Conservation (phyloP, 53 echinoderm and acorn worm genomes). For the Actinopyga echinites region DNA sequence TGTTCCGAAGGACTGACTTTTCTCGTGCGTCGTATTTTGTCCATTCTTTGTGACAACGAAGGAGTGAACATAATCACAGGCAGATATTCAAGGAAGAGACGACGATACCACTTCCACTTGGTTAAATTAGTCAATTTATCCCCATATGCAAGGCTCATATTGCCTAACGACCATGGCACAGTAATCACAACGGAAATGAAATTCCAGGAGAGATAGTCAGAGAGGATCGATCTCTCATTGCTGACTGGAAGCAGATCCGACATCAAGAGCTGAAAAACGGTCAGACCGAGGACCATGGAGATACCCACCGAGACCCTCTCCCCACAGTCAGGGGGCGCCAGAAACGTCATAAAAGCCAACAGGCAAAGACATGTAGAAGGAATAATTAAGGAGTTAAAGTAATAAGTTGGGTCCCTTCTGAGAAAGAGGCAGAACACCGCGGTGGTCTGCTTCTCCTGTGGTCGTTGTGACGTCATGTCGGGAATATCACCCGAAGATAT, state of each 20-base stretch:
- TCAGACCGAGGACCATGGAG: constrained; percentile 27
- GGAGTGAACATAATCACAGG: not conserved
- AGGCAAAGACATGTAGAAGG: not conserved
- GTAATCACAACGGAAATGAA: not conserved
- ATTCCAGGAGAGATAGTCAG: not conserved
- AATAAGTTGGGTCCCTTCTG: not conserved
- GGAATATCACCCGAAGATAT: not conserved
- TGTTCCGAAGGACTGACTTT: no score
- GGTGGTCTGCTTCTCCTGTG: not conserved
- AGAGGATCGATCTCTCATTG: not conserved
- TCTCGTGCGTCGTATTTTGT: no score
- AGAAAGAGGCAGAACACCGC: not conserved
- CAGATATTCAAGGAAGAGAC: not conserved
- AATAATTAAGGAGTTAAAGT: not conserved
- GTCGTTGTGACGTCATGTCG: not conserved
- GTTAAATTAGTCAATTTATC: not conserved
- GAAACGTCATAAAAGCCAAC: not conserved
- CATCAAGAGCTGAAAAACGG: constrained; percentile 21
- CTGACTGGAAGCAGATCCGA: constrained; percentile 18
- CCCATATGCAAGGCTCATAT: not conserved
- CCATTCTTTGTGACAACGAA: not conserved
- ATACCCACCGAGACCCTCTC: constrained; percentile 1
- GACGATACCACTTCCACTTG: not conserved
- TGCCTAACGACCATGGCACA: not conserved
- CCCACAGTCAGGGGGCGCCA: constrained; percentile 10